Conservation (phyloP, 2,797 vertebrate species). For the Tenualosa ilisha region DNA sequence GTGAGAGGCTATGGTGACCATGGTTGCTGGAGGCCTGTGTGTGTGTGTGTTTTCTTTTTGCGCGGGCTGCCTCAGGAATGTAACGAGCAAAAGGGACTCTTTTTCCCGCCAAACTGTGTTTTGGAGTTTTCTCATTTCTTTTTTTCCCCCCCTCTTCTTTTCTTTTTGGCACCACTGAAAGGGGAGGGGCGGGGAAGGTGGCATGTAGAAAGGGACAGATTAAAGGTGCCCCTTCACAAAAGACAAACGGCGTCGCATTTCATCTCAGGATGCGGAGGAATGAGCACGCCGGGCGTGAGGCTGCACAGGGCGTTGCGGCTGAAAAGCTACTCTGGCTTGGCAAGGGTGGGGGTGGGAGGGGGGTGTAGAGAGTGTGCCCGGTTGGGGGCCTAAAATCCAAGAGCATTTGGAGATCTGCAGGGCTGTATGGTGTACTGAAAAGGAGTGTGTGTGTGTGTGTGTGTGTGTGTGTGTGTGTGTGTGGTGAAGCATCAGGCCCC, state of each 20-base stretch:
- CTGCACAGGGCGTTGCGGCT: neutral
- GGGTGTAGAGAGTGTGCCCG: constrained; percentile 30
- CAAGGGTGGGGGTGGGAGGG: constrained; percentile 55
- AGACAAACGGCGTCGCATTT: constrained; percentile 59
- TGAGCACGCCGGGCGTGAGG: constrained; percentile 48
- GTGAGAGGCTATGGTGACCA: neutral
- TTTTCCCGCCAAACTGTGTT: neutral
- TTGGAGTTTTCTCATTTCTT: constrained; percentile 39
- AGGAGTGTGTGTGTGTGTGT: constrained; percentile 25
- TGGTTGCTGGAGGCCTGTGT: neutral
- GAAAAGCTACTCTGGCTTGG: neutral
- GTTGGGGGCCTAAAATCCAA: neutral
- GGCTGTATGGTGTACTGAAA: neutral
- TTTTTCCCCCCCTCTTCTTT: constrained; percentile 28
- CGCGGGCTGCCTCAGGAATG: neutral
- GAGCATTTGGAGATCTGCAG: neutral
- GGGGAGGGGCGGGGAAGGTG: constrained; percentile 60
- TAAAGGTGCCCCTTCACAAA: constrained; percentile 59
- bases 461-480: neutral
- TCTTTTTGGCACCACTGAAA: constrained; percentile 61
- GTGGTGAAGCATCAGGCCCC: constrained; percentile 40
- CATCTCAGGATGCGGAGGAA: constrained; percentile 62
- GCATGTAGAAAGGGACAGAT: constrained; percentile 61
- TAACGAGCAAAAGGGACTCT: neutral
- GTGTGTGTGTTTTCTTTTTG: neutral